phyloP scores from a whole-genome alignment of 1,140 invertebrate species.

The Ridgeia piscesae region DNA sequence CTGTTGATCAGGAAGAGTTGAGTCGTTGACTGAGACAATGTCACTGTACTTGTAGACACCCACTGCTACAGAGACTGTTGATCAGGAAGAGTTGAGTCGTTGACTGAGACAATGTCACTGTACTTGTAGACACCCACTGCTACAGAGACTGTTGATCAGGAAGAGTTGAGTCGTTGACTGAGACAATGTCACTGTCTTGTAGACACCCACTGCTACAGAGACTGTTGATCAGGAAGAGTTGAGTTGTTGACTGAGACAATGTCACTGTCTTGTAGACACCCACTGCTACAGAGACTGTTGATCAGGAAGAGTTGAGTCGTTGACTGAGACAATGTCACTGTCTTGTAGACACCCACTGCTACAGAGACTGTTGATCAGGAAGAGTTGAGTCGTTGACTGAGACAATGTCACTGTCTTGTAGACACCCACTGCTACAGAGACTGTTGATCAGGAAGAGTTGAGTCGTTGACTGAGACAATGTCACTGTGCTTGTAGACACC shows the following conservation, averaged over 20 bases:
- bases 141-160: slow-evolving; percentile 67
- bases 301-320: slow-evolving; percentile 72
- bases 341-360: too few species aligned
- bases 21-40: slow-evolving; percentile 71
- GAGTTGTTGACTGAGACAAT: slow-evolving; percentile 68
- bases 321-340: slow-evolving; percentile 71
- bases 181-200: slow-evolving; percentile 69
- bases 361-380: slow-evolving; percentile 69
- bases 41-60: too few species aligned
- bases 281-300: slow-evolving; percentile 64
- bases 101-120: slow-evolving; percentile 71
- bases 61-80: slow-evolving; percentile 64
- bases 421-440: slow-evolving; percentile 56
- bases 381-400: slow-evolving; percentile 70
- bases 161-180: slow-evolving; percentile 73
- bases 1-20: slow-evolving; percentile 74
- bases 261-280: too few species aligned
- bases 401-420: too few species aligned
- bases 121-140: too few species aligned
- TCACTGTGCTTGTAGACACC: too few species aligned
- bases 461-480: slow-evolving; percentile 71
- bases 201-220: slow-evolving; percentile 56
- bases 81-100: slow-evolving; percentile 72
- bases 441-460: slow-evolving; percentile 74
- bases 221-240: slow-evolving; percentile 75